Evolutionary conservation across 2,113 vertebrate genomes (phyloP).

Genomic region (Varanus komodoensis): DNA sequence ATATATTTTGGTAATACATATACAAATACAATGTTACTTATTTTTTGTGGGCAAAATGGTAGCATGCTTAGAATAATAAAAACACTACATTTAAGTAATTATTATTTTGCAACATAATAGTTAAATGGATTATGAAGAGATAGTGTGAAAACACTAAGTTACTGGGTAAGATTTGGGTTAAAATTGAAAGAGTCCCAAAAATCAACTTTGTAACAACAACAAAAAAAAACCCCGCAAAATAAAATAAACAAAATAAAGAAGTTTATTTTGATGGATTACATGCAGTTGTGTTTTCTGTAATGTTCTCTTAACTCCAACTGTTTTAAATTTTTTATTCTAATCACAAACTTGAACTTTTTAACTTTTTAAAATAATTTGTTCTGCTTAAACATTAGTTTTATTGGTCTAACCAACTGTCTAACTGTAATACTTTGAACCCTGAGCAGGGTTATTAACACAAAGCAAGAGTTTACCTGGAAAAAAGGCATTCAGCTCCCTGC

Average conservation of each 20-base stretch:
- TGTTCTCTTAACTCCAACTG: fast-evolving
- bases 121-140: not conserved
- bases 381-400: slow-evolving; percentile 23
- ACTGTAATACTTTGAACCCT: slow-evolving; percentile 37
- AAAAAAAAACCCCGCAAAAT: not conserved
- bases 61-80: not conserved
- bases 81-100: not conserved
- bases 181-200: slow-evolving; percentile 15
- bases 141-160: no score
- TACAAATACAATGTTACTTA: not conserved
- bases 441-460: no score
- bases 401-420: slow-evolving; percentile 36
- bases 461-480: no score
- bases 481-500: no score
- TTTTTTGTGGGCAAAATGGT: not conserved
- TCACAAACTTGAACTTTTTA: not conserved
- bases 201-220: not conserved
- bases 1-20: not conserved
- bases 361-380: not conserved
- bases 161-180: not conserved
- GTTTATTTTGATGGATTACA: slow-evolving; percentile 21
- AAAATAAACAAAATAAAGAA: not conserved
- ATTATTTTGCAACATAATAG: not conserved
- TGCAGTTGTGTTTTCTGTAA: fast-evolving
- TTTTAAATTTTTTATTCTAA: not conserved